Base-by-base conservation (phyloP, 1,140 invertebrate species). In the Galleria mellonella region DNA sequence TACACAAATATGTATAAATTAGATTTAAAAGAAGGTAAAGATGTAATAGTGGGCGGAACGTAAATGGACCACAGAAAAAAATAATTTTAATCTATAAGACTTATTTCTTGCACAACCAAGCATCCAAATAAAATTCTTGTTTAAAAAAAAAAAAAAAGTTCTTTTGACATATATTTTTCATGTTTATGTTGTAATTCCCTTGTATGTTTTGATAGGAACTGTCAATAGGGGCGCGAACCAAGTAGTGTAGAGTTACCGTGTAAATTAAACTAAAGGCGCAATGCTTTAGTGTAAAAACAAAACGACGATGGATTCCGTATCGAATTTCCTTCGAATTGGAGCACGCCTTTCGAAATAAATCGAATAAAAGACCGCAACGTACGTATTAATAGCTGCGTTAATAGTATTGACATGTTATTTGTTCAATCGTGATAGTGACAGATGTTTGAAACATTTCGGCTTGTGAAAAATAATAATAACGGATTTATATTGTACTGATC, bases 241-340 rank as follows among this genome's bases (percentile, higher is more conserved):
- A 47, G 45, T 46, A 51, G 74, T 76, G 47, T 84, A 64, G 55
- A 56, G 58, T 84, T 82, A 78, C 81, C 40, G 49, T 56, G 41
- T 62, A 71, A 79, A 78, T 68, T 67, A 78, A 77, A 83, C 62
- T 78, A 73, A 74, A 84, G 72, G 77, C 74, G 68, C 72, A 78
- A 56, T 55, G 47, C 57, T 61, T 76, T 72, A 79, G 75, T 78
- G 72, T 69, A 69, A 79, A 81, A 74, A 84, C 64, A 84, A 84
- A 84, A 81, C 72, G 58, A 71, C 65, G 65, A 73, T 62, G 58
- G 64, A 57, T 51, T 45, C 11, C 39, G 51, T 64, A 76, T 84
- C 74, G 62, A 75, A 81, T 84, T 84, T 81, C 81, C 64, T 78
- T 74, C 72, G 62, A 71, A 29, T 9, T 39, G 58, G 55, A 60